Base-by-base conservation (phyloP, 2,888 invertebrate genomes). In the Mythimna loreyi region DNA sequence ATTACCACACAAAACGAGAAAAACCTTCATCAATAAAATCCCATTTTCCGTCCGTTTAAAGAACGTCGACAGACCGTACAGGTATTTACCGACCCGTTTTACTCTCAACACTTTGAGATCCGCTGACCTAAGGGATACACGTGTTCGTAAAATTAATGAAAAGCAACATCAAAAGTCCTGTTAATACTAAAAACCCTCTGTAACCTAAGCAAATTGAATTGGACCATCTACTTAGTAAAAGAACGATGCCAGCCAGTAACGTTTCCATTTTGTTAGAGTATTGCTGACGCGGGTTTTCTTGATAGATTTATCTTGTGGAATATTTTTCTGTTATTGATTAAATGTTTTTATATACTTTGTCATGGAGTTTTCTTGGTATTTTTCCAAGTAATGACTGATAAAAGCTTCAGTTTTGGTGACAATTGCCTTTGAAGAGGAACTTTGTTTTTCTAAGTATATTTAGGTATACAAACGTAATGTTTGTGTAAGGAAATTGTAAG, bases 181-280 rank as follows among this genome's bases (percentile, higher is more conserved):
- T 77, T 83, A 85, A 84, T 84, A 75, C 82, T 80, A 63, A 67
- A 80, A 82, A 79, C 81, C 76, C 80, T 73, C 68, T 75, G 80
- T 85, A 81, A 83, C 85, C 77, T 80, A 79, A 82, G 74, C 78
- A 87, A 87, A 88, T 88, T 88, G 85, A 86, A 86, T 88, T 82
- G 76, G 74, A 82, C 80, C 75, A 80, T 67, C 61, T 75, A 81
- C 79, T 75, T 61, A 71, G 57, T n/a, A 58, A 45, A 59, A 53
- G 50, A 72, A 68, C 36, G 52, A 67, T 75, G 66, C 69, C 45
- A 45, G 43, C 60, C 0, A 49, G 49, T 61, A 36, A 36, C 49
- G 21, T 28, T 33, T 25, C 43, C 68, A 58, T 47, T 70, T 74
- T 66, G 66, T 72, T 60, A 67, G 49, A 67, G 28, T 52, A 82